Evolutionary conservation across 2,888 invertebrate genomes (phyloP), one percentile per base, ranked within the genome.

Genomic region (Tryphoninae sp.): DNA sequence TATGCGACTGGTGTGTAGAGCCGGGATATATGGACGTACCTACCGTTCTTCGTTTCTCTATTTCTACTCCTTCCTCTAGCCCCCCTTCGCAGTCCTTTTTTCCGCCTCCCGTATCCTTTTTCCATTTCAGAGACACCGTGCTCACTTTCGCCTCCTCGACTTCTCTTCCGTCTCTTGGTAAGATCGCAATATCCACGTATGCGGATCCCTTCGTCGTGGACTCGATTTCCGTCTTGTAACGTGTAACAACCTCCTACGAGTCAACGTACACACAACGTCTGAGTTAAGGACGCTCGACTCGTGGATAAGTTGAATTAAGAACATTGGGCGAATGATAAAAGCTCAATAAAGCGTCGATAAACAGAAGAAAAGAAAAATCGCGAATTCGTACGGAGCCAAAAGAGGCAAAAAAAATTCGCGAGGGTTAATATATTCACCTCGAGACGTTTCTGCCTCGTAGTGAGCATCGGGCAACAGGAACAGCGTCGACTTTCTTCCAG

Each of bases 11-110:
- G 85, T 86, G 86, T 88, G 87, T 86, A 87, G 81, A 83, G 78
- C 84, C 82, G 86, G 85, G 83, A 89, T 89, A 88, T 89, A 89
- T 86, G 87, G 83, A 84, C 83, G 86, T 87, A 86, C 87, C 86
- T 83, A 80, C 77, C 82, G 80, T 85, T 85, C 84, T 81, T 84
- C 81, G 78, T 51, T 61, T 77, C 58, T 74, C 64, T 80, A 61
- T 75, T 75, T 64, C 75, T 74, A 19, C 42, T 61, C 79, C 64
- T 64, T 55, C 26, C 51, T 53, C 42, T 59, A 23, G 64, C 51
- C 73, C 78, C 65, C 64, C 81, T 33, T 55, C 69, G 78, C 49
- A 65, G 51, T 42, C 45, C 64, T 69, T 45, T 64, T 42, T 72
- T 73, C 67, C 83, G 71, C 64, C 78, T 64, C 61, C 65, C 49